Percentiles rank a stretch among this genome's conserved stretches.
phyloP scores from a whole-genome alignment of 2,888 invertebrate species.

The Cataglyphis livida region DNA sequence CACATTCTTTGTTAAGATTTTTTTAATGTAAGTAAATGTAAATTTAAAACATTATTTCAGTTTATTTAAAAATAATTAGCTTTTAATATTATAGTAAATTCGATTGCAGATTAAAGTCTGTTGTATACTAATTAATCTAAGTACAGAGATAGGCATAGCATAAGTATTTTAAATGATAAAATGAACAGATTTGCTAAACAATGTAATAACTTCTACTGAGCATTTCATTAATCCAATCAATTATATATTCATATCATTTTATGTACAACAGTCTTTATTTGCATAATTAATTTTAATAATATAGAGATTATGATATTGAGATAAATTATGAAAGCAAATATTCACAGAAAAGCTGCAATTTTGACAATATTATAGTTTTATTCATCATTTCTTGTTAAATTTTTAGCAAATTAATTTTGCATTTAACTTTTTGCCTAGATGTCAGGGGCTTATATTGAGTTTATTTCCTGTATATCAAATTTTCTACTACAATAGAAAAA shows the following conservation, averaged over 20 bases:
- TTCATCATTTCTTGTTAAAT: background rate
- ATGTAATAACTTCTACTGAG: background rate
- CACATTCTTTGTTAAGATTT: constrained; percentile 54
- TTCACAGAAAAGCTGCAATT: constrained; percentile 17
- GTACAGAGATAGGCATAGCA: background rate
- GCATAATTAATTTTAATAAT: constrained; percentile 8
- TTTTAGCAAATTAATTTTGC: constrained; percentile 23
- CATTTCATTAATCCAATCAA: background rate
- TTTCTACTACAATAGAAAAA: constrained; percentile 40
- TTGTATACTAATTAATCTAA: constrained; percentile 25
- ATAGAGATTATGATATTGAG: background rate
- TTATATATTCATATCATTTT: background rate
- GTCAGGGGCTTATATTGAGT: background rate
- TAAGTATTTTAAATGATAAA: background rate
- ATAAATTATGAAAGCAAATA: constrained; percentile 8
- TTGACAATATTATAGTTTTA: constrained; percentile 19
- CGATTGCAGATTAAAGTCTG: background rate
- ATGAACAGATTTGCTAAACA: background rate
- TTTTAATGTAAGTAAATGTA: constrained; percentile 19
- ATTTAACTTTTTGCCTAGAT: background rate
- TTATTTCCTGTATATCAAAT: constrained; percentile 19
- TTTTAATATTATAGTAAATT: constrained; percentile 18
- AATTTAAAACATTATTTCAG: constrained; percentile 10
- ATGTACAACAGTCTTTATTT: background rate
- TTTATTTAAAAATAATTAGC: background rate